Percentiles rank a stretch among this genome's conserved stretches.
These are phyloP conservation scores for Nixonia krombeini DNA, from an alignment of 1,140 invertebrate species.

Conservation along the genomic window DNA sequence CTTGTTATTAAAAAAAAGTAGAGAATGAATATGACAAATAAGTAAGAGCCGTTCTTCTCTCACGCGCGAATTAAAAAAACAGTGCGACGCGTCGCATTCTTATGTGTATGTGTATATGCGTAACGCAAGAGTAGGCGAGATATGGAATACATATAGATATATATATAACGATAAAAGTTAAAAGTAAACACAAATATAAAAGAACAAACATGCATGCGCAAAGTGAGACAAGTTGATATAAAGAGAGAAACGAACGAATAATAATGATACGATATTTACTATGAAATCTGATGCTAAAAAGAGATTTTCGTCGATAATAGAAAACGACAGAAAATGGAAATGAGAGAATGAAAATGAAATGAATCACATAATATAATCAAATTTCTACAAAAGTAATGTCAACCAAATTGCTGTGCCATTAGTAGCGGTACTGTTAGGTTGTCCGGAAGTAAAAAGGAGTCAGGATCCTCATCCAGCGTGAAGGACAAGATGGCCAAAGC, in stretches of 20 bases:
- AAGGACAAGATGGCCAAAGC: constrained; percentile 71
- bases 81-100: constrained; percentile 19
- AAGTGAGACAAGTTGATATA: constrained; percentile 36
- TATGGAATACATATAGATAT: constrained; percentile 31
- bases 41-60: constrained; percentile 31
- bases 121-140: constrained; percentile 46
- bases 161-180: constrained; percentile 13
- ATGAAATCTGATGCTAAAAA: constrained; percentile 48
- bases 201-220: constrained; percentile 39
- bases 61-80: constrained; percentile 31
- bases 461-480: constrained; percentile 63
- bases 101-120: constrained; percentile 37
- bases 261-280: constrained; percentile 52
- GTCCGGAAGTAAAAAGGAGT: constrained; percentile 70
- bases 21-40: constrained; percentile 14
- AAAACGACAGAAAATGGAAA: constrained; percentile 51
- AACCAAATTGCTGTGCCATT: constrained; percentile 68
- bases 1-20: constrained; percentile 33
- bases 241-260: constrained; percentile 41
- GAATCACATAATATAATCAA: constrained; percentile 59
- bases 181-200: constrained; percentile 15
- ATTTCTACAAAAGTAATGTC: constrained; percentile 38
- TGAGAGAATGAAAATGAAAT: constrained; percentile 55
- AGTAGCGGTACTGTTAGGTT: constrained; percentile 69
- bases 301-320: constrained; percentile 55